These are phyloP conservation scores for Oophaga pumilio DNA, from an alignment of 2,113 vertebrate genomes.

Conservation along the genomic window DNA sequence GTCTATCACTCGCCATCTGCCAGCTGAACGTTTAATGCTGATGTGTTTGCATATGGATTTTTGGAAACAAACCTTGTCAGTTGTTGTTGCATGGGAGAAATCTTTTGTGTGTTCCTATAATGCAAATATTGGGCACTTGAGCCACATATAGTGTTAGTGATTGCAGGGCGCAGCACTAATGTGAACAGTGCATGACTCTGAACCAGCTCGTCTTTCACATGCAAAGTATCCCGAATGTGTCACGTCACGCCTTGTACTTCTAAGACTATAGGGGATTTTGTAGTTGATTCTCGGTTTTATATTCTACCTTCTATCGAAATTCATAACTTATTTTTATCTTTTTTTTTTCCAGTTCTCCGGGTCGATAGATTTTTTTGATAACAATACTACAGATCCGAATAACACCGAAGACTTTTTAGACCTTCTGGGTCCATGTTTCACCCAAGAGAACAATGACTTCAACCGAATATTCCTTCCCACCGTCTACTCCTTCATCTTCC, in stretches of 20 bases:
- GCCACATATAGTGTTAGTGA: not conserved
- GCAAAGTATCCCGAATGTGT: not conserved
- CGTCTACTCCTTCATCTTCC: conserved; percentile 89
- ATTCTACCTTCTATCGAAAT: conserved; percentile 10
- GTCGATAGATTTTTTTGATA: conserved; percentile 64
- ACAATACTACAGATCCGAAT: conserved; percentile 73
- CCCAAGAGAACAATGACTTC: conserved; percentile 75
- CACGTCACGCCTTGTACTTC: not conserved
- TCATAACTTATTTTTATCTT: conserved; percentile 39
- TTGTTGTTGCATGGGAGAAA: not conserved
- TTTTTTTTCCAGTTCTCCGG: conserved; percentile 66
- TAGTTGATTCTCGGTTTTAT: not conserved
- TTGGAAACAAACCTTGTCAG: conserved; percentile 4
- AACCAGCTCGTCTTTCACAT: not conserved
- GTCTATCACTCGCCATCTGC: conserved; percentile 4
- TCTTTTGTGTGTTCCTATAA: not conserved
- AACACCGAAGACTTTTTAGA: conserved; percentile 76
- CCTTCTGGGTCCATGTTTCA: conserved; percentile 74
- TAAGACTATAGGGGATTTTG: not conserved
- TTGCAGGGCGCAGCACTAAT: not conserved
- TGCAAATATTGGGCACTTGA: not conserved
- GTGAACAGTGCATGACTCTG: not conserved
- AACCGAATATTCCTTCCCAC: conserved; percentile 88
- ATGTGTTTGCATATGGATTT: conserved; percentile 28
- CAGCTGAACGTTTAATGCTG: conserved; percentile 18